phyloP scores from a whole-genome alignment of 2,888 invertebrate species.

The Gisinianus flammeolus region DNA sequence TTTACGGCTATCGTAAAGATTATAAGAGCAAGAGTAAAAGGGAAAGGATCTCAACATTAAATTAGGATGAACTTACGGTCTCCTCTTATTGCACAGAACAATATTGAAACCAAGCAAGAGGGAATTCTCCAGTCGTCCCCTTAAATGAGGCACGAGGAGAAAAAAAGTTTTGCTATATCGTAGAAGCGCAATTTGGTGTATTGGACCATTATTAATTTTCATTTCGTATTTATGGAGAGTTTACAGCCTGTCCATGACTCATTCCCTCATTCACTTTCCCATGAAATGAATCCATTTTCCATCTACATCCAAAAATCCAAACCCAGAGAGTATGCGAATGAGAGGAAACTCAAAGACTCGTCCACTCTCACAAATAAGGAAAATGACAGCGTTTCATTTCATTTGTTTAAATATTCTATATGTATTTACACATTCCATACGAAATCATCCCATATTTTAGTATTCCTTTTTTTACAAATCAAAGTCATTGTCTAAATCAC shows the following conservation, averaged over 20 bases:
- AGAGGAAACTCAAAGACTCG: no score
- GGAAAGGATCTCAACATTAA: slow-evolving; percentile 23
- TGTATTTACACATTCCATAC: no score
- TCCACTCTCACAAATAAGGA: no score
- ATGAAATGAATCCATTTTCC: no score
- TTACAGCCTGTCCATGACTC: not conserved
- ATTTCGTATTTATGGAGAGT: not conserved
- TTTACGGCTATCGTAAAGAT: slow-evolving; percentile 21
- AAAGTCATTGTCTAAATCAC: no score
- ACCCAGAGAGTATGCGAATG: no score
- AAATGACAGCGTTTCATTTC: no score
- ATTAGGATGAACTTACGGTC: slow-evolving; percentile 26
- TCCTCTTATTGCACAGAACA: not conserved
- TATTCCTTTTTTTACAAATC: no score
- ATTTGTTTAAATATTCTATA: no score
- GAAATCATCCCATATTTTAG: no score
- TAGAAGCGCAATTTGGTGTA: slow-evolving; percentile 4
- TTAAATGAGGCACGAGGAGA: not conserved
- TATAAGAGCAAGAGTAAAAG: not conserved
- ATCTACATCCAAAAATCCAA: no score
- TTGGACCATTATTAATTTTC: not conserved
- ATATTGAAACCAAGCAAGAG: not conserved
- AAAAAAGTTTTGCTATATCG: not conserved
- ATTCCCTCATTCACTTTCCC: no score
- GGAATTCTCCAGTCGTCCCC: not conserved